phyloP scores from a whole-genome alignment of 2,888 invertebrate genomes.

The Hypomecis atomaria region DNA sequence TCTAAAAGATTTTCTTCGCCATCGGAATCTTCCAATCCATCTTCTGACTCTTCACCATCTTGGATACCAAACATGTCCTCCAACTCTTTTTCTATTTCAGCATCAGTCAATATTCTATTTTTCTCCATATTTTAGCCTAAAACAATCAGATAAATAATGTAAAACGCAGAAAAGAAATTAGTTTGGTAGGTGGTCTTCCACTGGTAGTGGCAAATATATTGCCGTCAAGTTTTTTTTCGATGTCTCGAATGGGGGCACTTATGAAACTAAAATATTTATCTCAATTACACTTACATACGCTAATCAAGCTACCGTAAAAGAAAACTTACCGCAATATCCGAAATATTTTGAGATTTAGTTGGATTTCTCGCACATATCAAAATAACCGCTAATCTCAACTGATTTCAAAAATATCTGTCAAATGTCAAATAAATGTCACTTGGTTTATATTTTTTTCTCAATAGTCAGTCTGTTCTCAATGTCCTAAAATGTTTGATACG shows the following conservation, averaged over 20 bases:
- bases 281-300: conserved; percentile 10
- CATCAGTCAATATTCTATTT: conserved; percentile 7
- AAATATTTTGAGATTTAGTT: too few species aligned
- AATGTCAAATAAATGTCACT: too few species aligned
- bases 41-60: conserved; percentile 8
- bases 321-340: too few species aligned
- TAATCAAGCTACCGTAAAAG: too few species aligned
- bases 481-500: too few species aligned
- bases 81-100: conserved; percentile 10
- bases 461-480: too few species aligned
- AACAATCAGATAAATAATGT: conserved; percentile 6
- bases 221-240: conserved; percentile 16
- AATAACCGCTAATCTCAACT: too few species aligned
- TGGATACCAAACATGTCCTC: conserved; percentile 15
- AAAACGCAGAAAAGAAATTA: conserved; percentile 4
- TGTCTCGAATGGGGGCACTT: conserved; percentile 10
- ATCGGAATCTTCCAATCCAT: conserved; percentile 8
- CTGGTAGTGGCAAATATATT: conserved; percentile 11
- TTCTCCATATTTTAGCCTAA: conserved; percentile 8
- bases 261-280: conserved; percentile 5
- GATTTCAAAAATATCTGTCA: too few species aligned
- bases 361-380: too few species aligned
- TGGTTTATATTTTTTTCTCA: too few species aligned
- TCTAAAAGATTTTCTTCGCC: conserved; percentile 7
- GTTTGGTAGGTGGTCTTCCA: conserved; percentile 6